These are phyloP conservation scores for Pararge aegeria DNA, from an alignment of 1,140 invertebrate genomes.

Conservation along the genomic window DNA sequence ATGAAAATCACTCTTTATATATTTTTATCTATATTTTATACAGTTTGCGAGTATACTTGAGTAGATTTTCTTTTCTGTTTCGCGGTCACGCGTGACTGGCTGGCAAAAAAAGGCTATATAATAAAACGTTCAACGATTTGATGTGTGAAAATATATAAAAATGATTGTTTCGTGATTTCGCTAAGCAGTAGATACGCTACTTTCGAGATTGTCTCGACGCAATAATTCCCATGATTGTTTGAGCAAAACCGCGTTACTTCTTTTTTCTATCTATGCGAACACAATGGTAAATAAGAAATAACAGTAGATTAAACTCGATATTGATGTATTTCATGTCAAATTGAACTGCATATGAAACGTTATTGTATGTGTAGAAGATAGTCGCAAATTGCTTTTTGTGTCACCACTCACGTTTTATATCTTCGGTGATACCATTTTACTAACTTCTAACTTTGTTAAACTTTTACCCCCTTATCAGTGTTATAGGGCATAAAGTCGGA, in stretches of 20 bases:
- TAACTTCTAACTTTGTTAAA: too few relatives aligned
- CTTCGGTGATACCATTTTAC: too few relatives aligned
- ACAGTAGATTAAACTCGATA: constrained; percentile 9
- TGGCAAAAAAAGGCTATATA: constrained; percentile 8
- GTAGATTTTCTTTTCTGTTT: not conserved
- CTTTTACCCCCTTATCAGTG: too few relatives aligned
- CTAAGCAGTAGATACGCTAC: constrained; percentile 27
- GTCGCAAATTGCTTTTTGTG: not conserved
- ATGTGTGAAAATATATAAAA: constrained; percentile 23
- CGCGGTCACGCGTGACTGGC: not conserved
- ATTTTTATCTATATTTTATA: not conserved
- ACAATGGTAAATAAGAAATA: constrained; percentile 24
- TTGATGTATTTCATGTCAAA: constrained; percentile 11
- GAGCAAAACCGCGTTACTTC: constrained; percentile 5
- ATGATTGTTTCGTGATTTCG: constrained; percentile 32
- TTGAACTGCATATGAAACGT: constrained; percentile 1
- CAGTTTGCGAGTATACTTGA: not conserved
- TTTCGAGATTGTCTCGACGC: constrained; percentile 30
- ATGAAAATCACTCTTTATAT: too few relatives aligned
- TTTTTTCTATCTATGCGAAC: not conserved
- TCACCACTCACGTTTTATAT: not conserved
- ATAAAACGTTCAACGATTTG: constrained; percentile 8
- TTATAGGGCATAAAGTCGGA: too few relatives aligned
- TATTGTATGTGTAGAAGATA: not conserved
- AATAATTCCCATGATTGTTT: constrained; percentile 35